A percentile compares a stretch with the other conserved stretches of the same genome.
These are phyloP conservation scores for Diploscapter pachys DNA, from an alignment of 1,140 invertebrate genomes.

Conservation along the genomic window DNA sequence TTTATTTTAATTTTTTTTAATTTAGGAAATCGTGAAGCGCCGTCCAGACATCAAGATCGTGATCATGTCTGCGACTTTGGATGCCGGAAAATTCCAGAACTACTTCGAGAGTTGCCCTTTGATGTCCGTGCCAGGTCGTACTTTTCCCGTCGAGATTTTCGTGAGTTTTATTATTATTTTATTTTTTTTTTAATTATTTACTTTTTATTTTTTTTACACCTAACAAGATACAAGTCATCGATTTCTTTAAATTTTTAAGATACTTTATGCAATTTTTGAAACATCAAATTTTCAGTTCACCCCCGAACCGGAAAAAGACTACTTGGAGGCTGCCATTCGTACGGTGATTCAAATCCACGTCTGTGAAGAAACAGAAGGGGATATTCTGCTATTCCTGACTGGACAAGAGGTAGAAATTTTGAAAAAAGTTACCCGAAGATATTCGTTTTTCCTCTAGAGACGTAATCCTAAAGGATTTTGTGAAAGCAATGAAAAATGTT, in stretches of 20 bases:
- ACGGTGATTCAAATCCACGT: conserved; percentile 99
- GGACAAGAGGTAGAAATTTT: conserved; percentile 68
- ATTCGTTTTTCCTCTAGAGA: neutral
- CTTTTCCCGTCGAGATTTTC: conserved; percentile 96
- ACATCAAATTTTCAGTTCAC: conserved; percentile 70
- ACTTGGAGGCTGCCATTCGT: conserved; percentile 94
- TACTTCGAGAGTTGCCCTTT: conserved; percentile 83
- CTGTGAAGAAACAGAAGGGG: conserved; percentile 90
- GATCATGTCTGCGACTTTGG: conserved; percentile 99
- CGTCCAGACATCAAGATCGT: conserved; percentile 89
- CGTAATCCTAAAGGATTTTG: too few relatives aligned
- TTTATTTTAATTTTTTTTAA: too few relatives aligned
- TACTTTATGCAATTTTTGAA: conserved; percentile 3
- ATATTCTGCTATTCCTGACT: conserved; percentile 92
- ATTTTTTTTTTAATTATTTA: conserved; percentile 17
- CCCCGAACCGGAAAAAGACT: conserved; percentile 94
- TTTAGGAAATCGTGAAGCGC: conserved; percentile 95
- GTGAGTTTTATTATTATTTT: too few relatives aligned
- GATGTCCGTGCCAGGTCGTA: conserved; percentile 94
- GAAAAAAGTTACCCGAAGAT: neutral
- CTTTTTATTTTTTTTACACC: neutral
- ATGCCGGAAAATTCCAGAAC: conserved; percentile 87
- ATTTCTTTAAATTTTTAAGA: neutral
- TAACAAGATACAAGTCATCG: neutral
- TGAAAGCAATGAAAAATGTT: too few relatives aligned